Base-by-base conservation (phyloP, 2,113 vertebrate genomes). In the Dipodomys ordii region DNA sequence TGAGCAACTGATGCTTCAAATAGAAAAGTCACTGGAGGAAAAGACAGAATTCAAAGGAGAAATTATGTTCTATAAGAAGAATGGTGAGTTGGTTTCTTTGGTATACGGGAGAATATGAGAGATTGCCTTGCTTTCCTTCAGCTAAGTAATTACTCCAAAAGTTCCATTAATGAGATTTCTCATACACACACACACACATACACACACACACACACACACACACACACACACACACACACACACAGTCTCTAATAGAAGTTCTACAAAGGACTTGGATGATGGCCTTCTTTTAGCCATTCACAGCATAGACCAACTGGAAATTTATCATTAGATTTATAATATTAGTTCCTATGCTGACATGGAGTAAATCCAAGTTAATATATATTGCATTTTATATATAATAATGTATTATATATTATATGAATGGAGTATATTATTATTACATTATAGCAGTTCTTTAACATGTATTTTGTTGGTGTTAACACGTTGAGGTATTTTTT, bases 11-110 rank as follows among this genome's bases (percentile, higher is more conserved):
- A 99, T 99, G 97, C 98, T 99, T 97, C 98, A 99, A 77, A 99
- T 99, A 88, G 99, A 99, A 94, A 98, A 99, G n/a, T 99, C 99
- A 0, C 96, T 99, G 96, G 99, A 99, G 91, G 99, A 99, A 96
- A 99, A 99, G 93, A 98, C 98, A 90, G 99, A 99, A 98, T 99
- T 99, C 96, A 99, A 99, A 97, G 99, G 99, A 96, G 99, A 99
- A 98, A 99, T 99, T 95, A 99, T 99, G 98, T 99, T 99, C 98
- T 99, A 99, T 96, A 99, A 99, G 97, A 99, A 99, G 93, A 98
- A 98, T 0, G 98, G 98, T 99, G 96, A 98, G 98, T 97, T 80
- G 83, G 2, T 93, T 95, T 91, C 35, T 80, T 96, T 81, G 84
- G 65, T 81, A 64, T 60, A 0, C 53, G 82, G 68, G 13, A n/a